Base-by-base conservation (phyloP, 2,888 invertebrate genomes). In the Gerris lacustris region DNA sequence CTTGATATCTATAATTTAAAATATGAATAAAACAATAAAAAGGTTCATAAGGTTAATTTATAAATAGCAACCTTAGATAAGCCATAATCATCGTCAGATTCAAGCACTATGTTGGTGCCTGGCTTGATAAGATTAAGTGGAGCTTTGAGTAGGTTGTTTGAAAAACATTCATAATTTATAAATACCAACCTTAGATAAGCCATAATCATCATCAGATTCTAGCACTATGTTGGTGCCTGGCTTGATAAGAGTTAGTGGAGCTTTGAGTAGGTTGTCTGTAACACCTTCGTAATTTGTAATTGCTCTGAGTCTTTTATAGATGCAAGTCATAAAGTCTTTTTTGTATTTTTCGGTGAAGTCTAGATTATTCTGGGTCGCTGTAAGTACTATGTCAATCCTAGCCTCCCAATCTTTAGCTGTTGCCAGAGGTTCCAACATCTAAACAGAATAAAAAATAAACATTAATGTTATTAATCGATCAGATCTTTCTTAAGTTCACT, bases 41-140 rank as follows among this genome's bases (percentile, higher is more conserved):
- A n/a, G n/a, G n/a, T n/a, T n/a, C n/a, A n/a, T n/a, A n/a, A n/a
- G n/a, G n/a, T n/a, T n/a, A n/a, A n/a, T n/a, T n/a, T n/a, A 31
- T 31, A 31, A 31, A 31, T 31, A 31, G 2, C 31, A 31, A 72
- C 72, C 72, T 69, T 63, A 45, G 62, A 44, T 43, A 70, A 78
- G 11, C 86, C 86, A 75, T 90, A 89, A 77, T 88, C 88, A 31
- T 86, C 85, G 67, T 85, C 85, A 2, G 31, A n/a, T n/a, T 64
- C 64, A 18, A 18, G 64, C 18, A 64, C 7, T 9, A 64, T 64
- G 6, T 64, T 18, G 5, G 64, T 64, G 9, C 84, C 85, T 0
- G 90, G 88, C 72, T 87, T 84, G 0, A 89, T 77, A 17, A 90
- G 81, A 2, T 83, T 81, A 4, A 89, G 84, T 0, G 86, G 83